phyloP scores from a whole-genome alignment of 2,797 vertebrate genomes.

The Periophthalmus magnuspinnatus region DNA sequence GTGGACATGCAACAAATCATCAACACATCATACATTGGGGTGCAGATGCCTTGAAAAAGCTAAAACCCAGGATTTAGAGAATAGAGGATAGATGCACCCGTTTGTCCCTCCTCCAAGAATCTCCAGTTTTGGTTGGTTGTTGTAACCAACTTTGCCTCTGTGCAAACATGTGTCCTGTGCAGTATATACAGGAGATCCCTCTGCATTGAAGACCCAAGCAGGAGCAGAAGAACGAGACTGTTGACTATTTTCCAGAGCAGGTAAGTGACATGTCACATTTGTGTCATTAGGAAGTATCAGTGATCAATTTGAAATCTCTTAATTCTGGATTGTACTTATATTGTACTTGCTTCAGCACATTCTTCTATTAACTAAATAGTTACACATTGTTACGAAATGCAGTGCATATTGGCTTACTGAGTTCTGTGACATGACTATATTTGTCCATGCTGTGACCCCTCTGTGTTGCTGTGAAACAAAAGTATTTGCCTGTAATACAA shows the following conservation, averaged over 20 bases:
- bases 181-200: constrained; percentile 32
- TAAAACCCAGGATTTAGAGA: constrained; percentile 11
- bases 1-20: neutral
- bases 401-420: constrained; percentile 11
- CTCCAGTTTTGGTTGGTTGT: constrained; percentile 56
- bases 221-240: neutral
- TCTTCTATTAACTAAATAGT: constrained; percentile 32
- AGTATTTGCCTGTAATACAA: constrained; percentile 34
- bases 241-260: constrained; percentile 26
- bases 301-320: neutral
- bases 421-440: constrained; percentile 68
- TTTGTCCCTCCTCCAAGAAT: constrained; percentile 25
- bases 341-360: constrained; percentile 9
- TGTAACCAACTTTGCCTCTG: constrained; percentile 48
- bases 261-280: constrained; percentile 46
- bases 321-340: neutral
- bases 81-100: constrained; percentile 23
- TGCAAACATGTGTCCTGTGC: constrained; percentile 48
- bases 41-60: neutral
- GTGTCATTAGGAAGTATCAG: neutral
- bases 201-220: constrained; percentile 20
- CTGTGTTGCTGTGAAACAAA: constrained; percentile 36
- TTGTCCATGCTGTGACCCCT: constrained; percentile 59
- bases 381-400: constrained; percentile 55
- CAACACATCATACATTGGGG: neutral